Conservation (phyloP, 2,797 vertebrate species). For the Phalanger gymnotis region DNA sequence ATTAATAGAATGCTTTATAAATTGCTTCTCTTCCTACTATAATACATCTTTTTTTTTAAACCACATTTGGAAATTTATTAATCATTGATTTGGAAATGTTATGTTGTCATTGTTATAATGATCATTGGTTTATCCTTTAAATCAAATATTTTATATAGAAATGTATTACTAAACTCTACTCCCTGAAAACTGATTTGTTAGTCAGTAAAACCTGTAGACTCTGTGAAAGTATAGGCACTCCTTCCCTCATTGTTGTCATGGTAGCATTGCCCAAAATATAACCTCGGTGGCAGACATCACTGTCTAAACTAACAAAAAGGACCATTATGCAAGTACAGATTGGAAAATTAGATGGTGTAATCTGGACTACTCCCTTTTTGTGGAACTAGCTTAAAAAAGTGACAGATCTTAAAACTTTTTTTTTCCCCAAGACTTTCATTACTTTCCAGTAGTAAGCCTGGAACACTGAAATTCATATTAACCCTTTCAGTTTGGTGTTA, state of each 20-base stretch:
- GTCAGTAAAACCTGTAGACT: neutral
- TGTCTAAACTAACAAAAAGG: constrained; percentile 50
- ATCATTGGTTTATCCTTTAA: neutral
- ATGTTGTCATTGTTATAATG: neutral
- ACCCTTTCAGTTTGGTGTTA: neutral
- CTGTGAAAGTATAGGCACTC: constrained; percentile 18
- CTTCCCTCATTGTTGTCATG: constrained; percentile 37
- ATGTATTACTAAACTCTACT: constrained; percentile 41
- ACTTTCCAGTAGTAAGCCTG: constrained; percentile 22
- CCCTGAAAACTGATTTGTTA: constrained; percentile 4
- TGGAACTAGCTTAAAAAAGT: constrained; percentile 17
- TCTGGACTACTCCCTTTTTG: constrained; percentile 60
- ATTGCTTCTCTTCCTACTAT: constrained; percentile 9
- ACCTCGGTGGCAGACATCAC: constrained; percentile 19
- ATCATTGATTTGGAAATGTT: neutral
- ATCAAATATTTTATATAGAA: constrained; percentile 50
- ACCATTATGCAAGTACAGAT: constrained; percentile 19
- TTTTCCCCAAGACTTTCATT: neutral
- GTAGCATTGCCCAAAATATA: constrained; percentile 63
- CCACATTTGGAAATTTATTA: neutral
- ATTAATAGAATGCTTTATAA: neutral
- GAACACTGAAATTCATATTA: neutral
- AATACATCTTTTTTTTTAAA: neutral
- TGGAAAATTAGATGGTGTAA: constrained; percentile 67
- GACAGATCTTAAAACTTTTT: constrained; percentile 22